Percentiles rank a stretch among this genome's conserved stretches.
Conservation (phyloP, 35 echinoderm and acorn worm genomes). For the Heliocidaris erythrogramma region DNA sequence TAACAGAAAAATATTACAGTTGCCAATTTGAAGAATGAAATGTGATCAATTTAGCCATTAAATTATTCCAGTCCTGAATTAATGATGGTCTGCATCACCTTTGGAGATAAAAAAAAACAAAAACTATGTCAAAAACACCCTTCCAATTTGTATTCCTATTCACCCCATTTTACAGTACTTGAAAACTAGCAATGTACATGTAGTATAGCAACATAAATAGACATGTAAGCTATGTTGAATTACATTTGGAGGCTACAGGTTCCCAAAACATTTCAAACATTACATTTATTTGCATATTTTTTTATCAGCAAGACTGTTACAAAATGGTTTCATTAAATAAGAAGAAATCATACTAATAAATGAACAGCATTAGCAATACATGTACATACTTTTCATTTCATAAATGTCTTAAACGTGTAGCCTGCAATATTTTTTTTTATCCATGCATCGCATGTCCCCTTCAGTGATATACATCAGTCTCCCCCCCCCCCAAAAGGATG, state of each 20-base stretch:
- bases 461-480: neutral
- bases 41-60: too few relatives aligned
- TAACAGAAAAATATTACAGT: too few relatives aligned
- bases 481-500: too few relatives aligned
- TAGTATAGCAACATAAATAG: neutral
- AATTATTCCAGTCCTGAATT: too few relatives aligned
- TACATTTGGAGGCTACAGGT: neutral
- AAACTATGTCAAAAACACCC: too few relatives aligned
- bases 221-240: neutral
- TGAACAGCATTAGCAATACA: neutral
- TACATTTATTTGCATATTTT: neutral
- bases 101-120: too few relatives aligned
- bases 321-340: neutral
- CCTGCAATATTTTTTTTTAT: neutral
- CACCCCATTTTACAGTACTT: too few relatives aligned
- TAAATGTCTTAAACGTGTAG: neutral
- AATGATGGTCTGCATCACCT: too few relatives aligned
- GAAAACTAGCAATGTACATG: neutral
- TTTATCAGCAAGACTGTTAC: neutral
- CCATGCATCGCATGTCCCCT: neutral
- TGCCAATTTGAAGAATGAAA: too few relatives aligned
- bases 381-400: neutral
- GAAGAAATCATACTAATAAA: neutral
- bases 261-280: neutral
- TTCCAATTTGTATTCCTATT: too few relatives aligned